phyloP scores from a whole-genome alignment of 1,140 invertebrate species.

The Drosophila ercepeae region DNA sequence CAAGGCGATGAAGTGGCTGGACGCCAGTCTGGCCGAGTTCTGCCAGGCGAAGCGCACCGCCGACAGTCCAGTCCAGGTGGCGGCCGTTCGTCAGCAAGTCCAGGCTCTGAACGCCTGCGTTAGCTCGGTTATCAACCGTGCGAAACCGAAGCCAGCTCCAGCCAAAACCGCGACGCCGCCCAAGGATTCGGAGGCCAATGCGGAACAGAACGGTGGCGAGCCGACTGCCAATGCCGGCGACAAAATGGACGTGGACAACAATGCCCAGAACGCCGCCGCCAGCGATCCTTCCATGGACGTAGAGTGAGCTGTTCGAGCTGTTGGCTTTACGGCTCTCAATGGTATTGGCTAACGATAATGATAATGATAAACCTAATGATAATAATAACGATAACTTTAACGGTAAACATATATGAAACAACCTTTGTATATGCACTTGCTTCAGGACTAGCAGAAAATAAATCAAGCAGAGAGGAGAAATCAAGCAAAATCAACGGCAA shows the following conservation, averaged over 20 bases:
- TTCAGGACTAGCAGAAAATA: constrained; percentile 47
- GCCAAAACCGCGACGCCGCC: constrained; percentile 61
- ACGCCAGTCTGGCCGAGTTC: constrained; percentile 87
- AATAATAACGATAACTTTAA: constrained; percentile 49
- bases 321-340: constrained; percentile 31
- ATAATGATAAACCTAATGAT: constrained; percentile 30
- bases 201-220: constrained; percentile 77
- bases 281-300: constrained; percentile 61
- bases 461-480: constrained; percentile 19
- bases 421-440: constrained; percentile 65
- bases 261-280: constrained; percentile 43
- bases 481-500: constrained; percentile 24
- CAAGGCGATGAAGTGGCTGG: constrained; percentile 89
- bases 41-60: constrained; percentile 86
- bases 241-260: constrained; percentile 69
- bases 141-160: constrained; percentile 83
- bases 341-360: constrained; percentile 74
- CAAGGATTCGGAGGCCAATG: constrained; percentile 60
- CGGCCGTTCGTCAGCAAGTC: constrained; percentile 90
- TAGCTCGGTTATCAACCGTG: constrained; percentile 82
- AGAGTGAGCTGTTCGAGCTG: constrained; percentile 40
- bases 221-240: constrained; percentile 41
- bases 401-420: constrained; percentile 45
- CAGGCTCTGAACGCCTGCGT: constrained; percentile 83
- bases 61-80: constrained; percentile 89